These are phyloP conservation scores for Eurypyga helias DNA, from an alignment of 2,113 vertebrate genomes.

Conservation along the genomic window DNA sequence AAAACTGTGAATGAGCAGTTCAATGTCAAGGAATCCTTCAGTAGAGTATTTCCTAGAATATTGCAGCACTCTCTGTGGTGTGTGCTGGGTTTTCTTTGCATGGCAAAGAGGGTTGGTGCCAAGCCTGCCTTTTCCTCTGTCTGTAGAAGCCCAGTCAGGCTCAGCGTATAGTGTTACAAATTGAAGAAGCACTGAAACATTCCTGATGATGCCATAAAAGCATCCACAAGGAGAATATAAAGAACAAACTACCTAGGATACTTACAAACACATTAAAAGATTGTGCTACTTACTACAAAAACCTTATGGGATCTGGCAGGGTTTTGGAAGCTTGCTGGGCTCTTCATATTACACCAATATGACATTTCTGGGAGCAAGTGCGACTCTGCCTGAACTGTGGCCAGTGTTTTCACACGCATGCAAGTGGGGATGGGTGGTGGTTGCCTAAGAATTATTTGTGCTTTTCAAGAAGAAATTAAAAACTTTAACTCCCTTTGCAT, in stretches of 20 bases:
- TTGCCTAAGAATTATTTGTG: not conserved
- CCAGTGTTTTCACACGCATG: not conserved
- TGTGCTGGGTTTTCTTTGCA: not conserved
- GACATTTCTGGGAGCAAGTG: not conserved
- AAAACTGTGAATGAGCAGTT: not conserved
- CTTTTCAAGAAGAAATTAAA: not conserved
- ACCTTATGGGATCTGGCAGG: not conserved
- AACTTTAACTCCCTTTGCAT: not conserved
- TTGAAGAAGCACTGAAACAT: not conserved
- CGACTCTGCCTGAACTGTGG: not conserved
- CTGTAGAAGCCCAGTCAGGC: not conserved
- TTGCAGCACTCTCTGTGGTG: fast-evolving
- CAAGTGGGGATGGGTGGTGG: not conserved
- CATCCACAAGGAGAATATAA: not conserved
- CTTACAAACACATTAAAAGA: not conserved
- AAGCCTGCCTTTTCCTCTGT: not conserved
- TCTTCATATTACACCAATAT: not conserved
- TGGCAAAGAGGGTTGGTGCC: not conserved
- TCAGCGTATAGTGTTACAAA: not conserved
- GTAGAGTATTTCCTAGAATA: not conserved
- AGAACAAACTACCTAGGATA: not conserved
- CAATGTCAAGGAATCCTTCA: not conserved
- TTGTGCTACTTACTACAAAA: not conserved
- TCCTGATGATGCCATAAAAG: not conserved
- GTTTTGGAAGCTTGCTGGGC: not conserved